Percentiles rank a stretch among this genome's conserved stretches.
phyloP scores from a whole-genome alignment of 2,113 vertebrate species.

The Conger conger region DNA sequence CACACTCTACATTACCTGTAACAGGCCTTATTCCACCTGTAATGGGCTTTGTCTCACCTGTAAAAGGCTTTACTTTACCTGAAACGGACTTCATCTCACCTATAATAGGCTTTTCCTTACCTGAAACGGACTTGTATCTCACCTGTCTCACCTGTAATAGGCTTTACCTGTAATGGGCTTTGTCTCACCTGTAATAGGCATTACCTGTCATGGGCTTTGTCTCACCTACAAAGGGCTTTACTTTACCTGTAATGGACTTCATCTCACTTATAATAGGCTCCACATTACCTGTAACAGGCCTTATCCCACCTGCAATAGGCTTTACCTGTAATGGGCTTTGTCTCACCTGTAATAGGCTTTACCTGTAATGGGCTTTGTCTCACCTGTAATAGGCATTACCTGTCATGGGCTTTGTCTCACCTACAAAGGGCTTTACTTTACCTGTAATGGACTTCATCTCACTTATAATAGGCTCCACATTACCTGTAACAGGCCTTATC shows the following conservation, averaged over 20 bases:
- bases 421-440: neutral
- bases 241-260: neutral
- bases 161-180: too few species aligned
- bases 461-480: neutral
- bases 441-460: neutral
- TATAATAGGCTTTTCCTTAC: neutral
- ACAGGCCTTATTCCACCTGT: neutral
- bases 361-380: neutral
- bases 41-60: neutral
- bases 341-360: neutral
- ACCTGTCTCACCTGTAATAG: neutral
- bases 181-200: neutral
- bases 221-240: neutral
- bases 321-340: too few species aligned
- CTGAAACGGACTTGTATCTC: neutral
- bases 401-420: too few species aligned
- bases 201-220: too few species aligned
- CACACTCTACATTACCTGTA: neutral
- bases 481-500: too few species aligned
- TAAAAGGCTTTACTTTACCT: neutral
- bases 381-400: neutral
- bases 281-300: neutral
- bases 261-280: neutral
- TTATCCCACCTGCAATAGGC: neutral
- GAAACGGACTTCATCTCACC: neutral